Percentiles rank a stretch among this genome's conserved stretches.
phyloP scores from a whole-genome alignment of 2,113 vertebrate species.

The Hyperopisus bebe region DNA sequence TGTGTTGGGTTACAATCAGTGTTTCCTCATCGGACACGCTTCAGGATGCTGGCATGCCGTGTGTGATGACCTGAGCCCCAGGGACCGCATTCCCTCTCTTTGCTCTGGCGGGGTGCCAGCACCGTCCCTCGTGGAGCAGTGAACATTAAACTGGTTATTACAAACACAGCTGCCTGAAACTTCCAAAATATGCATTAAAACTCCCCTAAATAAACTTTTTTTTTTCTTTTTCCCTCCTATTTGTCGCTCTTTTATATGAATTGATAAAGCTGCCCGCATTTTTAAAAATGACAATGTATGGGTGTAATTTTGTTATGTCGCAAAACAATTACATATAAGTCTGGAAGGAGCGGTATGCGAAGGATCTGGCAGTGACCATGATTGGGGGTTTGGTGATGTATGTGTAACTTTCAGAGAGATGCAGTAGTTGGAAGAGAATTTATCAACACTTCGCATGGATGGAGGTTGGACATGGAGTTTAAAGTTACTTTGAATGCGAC shows the following conservation, averaged over 20 bases:
- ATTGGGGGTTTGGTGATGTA: not conserved
- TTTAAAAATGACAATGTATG: not conserved
- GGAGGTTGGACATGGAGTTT: not conserved
- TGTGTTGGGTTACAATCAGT: not conserved
- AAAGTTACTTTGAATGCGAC: not conserved
- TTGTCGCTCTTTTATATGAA: conserved; percentile 6
- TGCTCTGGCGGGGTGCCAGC: not conserved
- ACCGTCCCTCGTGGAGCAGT: not conserved
- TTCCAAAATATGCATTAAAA: conserved; percentile 11
- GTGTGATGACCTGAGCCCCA: not conserved
- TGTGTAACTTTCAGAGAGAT: not conserved
- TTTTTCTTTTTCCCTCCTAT: not conserved
- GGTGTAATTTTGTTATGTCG: not conserved
- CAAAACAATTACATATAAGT: not conserved
- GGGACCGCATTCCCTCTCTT: not conserved
- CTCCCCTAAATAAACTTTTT: not conserved
- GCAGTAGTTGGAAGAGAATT: no score
- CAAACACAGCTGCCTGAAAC: conserved; percentile 10
- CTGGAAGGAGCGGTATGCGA: not conserved
- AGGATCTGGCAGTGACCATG: not conserved
- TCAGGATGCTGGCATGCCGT: not conserved
- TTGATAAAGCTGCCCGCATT: not conserved
- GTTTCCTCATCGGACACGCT: not conserved
- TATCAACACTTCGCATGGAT: not conserved
- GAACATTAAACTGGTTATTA: not conserved